Evolutionary conservation across 2,797 vertebrate genomes (phyloP), one percentile per base, ranked within the genome.

Genomic region (Eospalax fontanierii): DNA sequence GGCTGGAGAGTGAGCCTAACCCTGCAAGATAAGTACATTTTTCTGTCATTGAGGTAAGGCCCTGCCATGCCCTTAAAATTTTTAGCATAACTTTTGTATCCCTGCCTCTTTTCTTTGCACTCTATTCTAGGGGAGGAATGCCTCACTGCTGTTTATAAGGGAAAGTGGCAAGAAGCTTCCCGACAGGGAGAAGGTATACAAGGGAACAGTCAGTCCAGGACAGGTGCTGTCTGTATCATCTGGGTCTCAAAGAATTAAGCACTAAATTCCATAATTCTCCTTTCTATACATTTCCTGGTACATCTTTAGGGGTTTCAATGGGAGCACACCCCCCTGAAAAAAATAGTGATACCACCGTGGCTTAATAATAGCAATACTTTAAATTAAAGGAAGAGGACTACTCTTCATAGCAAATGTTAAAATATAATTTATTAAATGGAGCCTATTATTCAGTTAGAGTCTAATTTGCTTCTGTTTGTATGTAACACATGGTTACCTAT

Each of bases 381-480:
- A 75, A 24, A 65, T 33, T 33, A 75, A 28, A 4, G 33, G 26
- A 61, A 30, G 40, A 1, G 12, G 8, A 14, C 15, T 2, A 4
- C 11, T 79, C 4, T 50, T 43, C n/a, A 33, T 57, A 61, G 33
- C 43, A 80, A 93, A 81, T 59, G 82, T 33, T 70, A 46, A 92
- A 22, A 68, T 83, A 57, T 38, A 28, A n/a, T 24, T 79, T 63
- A 89, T 61, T 63, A 70, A 40, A 35, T 38, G 26, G 35, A 50
- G 3, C 84, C 84, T 57, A 40, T 78, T 78, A 73, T 70, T 92
- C 78, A 50, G 74, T 59, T 89, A 65, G 22, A 59, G 65, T n/a
- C 30, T 87, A 40, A n/a, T 40, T 74, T 66, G 11, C 19, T 28
- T n/a, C 30, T n/a, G n/a, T 30, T 6, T 54, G 54, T 59, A 30